phyloP scores from a whole-genome alignment of 30 jellyfish, hydroid and myxozoan genomes.

The Euphysa ruthae region DNA sequence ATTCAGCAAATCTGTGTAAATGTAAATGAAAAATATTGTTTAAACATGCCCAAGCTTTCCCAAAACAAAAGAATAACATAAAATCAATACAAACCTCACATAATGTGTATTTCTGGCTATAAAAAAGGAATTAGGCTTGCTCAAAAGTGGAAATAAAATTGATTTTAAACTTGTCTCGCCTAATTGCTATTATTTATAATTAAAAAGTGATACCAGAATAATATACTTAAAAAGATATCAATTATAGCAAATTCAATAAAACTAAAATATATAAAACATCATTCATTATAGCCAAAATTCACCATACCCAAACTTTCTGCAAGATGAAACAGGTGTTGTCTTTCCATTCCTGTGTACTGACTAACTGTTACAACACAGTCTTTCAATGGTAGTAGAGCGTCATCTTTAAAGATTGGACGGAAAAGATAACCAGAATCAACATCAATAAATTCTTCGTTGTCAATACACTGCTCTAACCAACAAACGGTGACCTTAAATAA shows the following conservation, averaged over 20 bases:
- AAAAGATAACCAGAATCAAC: conserved; percentile 35
- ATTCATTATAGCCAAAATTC: neutral
- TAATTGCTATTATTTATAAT: neutral
- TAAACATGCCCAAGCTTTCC: no score
- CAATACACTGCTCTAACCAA: conserved; percentile 86
- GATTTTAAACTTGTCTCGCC: no score
- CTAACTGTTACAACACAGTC: conserved; percentile 80
- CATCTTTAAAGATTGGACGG: conserved; percentile 65
- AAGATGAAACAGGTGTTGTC: conserved; percentile 68
- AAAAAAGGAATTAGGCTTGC: no score
- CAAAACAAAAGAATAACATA: no score
- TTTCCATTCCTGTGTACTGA: conserved; percentile 75
- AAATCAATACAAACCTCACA: no score
- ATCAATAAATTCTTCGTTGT: conserved; percentile 37
- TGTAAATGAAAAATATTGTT: no score
- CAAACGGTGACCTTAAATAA: conserved; percentile 59
- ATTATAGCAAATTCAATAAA: neutral
- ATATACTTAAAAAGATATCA: neutral
- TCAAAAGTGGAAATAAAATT: no score
- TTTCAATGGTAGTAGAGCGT: conserved; percentile 34
- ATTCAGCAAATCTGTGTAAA: no score
- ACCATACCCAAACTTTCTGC: conserved; percentile 64
- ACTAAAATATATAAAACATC: neutral
- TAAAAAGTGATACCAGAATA: neutral
- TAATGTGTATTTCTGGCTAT: no score